Base-by-base conservation (phyloP, 2,113 vertebrate genomes). In the Danio rerio region DNA sequence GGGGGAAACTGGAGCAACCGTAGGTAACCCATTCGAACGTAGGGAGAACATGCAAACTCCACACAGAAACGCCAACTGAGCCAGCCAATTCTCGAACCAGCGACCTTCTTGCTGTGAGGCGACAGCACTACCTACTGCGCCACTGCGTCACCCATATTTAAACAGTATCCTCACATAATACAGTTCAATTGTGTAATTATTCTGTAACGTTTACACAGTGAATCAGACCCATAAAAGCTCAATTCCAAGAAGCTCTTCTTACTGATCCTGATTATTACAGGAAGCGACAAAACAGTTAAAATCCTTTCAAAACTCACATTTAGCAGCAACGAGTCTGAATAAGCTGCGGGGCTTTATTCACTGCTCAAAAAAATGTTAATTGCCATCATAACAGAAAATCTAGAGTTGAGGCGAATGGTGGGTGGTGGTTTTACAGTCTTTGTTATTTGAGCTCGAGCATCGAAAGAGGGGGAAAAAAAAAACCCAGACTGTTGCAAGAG, bases 401-500 rank as follows among this genome's bases (percentile, higher is more conserved):
- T 56, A 18, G 2, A 56, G 50, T 18, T 73, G 50, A 53, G 52
- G 45, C 45, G 18, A 50, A 20, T 10, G 68, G 45, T 47, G 45
- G 18, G 69, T 50, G 45, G 10, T 52, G 68, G 7, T 73, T 72
- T 73, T 73, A 56, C 31, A 42, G 71, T 56, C 52, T 73, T 73
- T 56, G 71, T 73, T 73, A 53, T 73, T 73, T 55, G 71, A 73
- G 50, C 52, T 73, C 42, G 13, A n/a, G 50, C 20, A 20, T 50
- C 52, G 43, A 69, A 66, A 18, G 40, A 52, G 75, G 31, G 58
- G 82, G 74, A 84, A 31, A 31, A 31, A 31, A 31, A 31, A 31
- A 71, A 3, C 63, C 75, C n/a, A 55, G 75, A 70, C 74, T 87
- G 79, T 79, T 80, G 76, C 81, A 76, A 86, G 69, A 81, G 55